A percentile compares a stretch with the other conserved stretches of the same genome.
Evolutionary conservation across 2,113 vertebrate genomes (phyloP).

Genomic region (Castor canadensis): DNA sequence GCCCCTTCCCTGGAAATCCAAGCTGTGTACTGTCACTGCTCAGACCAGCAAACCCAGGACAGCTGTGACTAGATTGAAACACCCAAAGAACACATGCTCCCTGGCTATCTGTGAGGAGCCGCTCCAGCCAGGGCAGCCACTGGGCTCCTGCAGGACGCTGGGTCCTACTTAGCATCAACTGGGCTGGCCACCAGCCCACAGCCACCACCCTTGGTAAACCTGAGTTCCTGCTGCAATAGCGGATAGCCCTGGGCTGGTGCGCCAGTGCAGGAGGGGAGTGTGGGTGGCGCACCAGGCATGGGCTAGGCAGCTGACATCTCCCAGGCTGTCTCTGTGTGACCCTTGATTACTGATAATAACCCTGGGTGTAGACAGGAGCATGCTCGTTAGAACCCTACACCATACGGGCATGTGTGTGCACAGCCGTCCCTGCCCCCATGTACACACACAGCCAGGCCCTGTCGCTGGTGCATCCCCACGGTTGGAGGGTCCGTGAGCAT

Average conservation of each 20-base stretch:
- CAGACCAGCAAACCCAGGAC: neutral
- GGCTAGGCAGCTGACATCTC: neutral
- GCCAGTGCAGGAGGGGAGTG: neutral
- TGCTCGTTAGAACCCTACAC: rapidly evolving
- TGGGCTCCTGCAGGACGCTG: rapidly evolving
- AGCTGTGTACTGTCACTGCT: neutral
- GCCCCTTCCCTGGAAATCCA: neutral
- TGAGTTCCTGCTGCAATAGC: neutral
- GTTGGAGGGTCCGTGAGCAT: neutral
- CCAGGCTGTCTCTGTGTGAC: rapidly evolving
- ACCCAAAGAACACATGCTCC: neutral
- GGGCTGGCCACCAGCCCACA: neutral
- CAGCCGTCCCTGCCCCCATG: no score
- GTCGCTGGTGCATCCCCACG: neutral
- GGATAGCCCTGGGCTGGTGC: neutral
- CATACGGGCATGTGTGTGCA: rapidly evolving
- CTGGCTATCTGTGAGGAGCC: neutral
- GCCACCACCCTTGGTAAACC: neutral
- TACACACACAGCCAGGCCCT: neutral
- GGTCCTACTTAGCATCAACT: neutral
- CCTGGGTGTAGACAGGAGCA: neutral
- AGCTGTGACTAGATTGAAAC: neutral
- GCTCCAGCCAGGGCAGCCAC: rapidly evolving
- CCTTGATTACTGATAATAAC: neutral
- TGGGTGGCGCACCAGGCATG: neutral